Evolutionary conservation across 2,888 invertebrate genomes (phyloP).

Genomic region (Drosophila prolongata): DNA sequence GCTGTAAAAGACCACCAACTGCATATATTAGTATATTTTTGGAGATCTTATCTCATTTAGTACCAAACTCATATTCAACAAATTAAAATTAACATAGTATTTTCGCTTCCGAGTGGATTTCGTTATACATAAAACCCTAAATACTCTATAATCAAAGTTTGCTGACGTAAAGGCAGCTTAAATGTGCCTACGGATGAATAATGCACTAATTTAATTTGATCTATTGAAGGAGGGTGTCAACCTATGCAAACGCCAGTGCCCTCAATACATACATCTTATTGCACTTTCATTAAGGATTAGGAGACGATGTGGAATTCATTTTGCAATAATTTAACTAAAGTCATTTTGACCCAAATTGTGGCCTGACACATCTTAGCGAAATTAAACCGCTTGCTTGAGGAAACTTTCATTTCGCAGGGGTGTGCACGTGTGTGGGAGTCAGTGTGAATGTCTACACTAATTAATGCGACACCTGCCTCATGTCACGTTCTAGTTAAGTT

Average conservation of each 20-base stretch:
- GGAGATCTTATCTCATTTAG: too few relatives aligned
- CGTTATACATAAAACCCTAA: too few relatives aligned
- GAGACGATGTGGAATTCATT: constrained; percentile 26
- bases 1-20: too few relatives aligned
- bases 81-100: too few relatives aligned
- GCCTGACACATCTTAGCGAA: constrained; percentile 59
- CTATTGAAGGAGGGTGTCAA: constrained; percentile 5
- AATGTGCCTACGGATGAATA: constrained; percentile 27
- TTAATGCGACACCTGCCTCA: constrained; percentile 44
- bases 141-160: neutral
- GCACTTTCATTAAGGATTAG: neutral
- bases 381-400: constrained; percentile 58
- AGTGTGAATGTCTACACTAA: constrained; percentile 34
- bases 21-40: too few relatives aligned
- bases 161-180: neutral
- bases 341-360: constrained; percentile 60
- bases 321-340: constrained; percentile 40
- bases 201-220: constrained; percentile 51
- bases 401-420: constrained; percentile 50
- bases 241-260: constrained; percentile 2
- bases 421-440: neutral
- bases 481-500: constrained; percentile 37
- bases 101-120: too few relatives aligned
- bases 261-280: neutral
- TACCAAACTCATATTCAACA: too few relatives aligned